Evolutionary conservation across 2,113 vertebrate genomes (phyloP).

Genomic region (Daubentonia madagascariensis): DNA sequence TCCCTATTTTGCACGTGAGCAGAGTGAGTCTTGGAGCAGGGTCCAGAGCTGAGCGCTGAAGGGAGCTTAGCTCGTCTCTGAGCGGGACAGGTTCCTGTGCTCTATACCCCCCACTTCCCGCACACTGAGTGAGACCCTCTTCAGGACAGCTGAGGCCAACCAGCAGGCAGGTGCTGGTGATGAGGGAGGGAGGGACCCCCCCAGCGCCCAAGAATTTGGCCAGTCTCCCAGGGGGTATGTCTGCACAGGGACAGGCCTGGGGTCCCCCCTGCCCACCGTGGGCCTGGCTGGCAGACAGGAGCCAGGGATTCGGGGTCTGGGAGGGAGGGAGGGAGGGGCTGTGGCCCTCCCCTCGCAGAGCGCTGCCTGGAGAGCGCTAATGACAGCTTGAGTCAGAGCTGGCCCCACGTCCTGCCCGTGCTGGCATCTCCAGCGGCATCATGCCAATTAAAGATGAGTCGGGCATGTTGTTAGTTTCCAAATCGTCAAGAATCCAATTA

Average conservation of each 20-base stretch:
- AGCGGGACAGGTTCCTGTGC: fast-evolving
- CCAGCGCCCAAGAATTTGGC: background rate
- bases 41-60: fast-evolving
- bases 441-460: constrained; percentile 66
- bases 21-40: background rate
- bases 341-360: fast-evolving
- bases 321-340: background rate
- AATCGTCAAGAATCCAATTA: constrained; percentile 77
- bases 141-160: background rate
- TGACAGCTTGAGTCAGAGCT: background rate
- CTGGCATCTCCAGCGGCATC: background rate
- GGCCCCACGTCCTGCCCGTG: background rate
- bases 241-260: background rate
- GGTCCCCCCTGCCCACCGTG: fast-evolving
- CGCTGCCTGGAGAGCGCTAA: background rate
- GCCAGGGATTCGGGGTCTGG: background rate
- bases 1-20: background rate
- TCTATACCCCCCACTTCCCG: fast-evolving
- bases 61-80: fast-evolving
- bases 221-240: no score
- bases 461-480: background rate
- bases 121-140: fast-evolving
- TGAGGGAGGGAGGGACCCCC: background rate
- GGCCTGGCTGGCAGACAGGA: background rate
- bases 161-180: fast-evolving